Evolutionary conservation across 2,888 invertebrate genomes (phyloP).

Genomic region (Dichetophora obliterata): DNA sequence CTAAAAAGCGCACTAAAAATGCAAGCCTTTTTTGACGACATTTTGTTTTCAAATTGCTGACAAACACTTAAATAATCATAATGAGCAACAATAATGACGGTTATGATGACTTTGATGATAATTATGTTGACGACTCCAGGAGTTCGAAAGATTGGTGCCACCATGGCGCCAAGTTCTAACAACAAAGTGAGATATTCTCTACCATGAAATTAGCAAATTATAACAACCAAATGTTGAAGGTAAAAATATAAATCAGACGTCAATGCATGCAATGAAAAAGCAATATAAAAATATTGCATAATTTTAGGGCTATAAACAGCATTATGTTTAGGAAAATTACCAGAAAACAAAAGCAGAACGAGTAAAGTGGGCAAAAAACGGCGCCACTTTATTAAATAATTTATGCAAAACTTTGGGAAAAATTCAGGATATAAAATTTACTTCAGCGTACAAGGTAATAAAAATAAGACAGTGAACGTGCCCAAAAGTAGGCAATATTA

Average conservation of each 20-base stretch:
- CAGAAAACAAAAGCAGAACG: background rate
- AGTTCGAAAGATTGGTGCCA: no score
- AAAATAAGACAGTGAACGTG: background rate
- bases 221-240: background rate
- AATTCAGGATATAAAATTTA: background rate
- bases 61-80: no score
- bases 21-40: background rate
- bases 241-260: background rate
- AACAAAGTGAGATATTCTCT: no score
- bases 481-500: background rate
- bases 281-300: constrained; percentile 6
- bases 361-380: background rate
- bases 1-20: background rate
- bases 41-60: no score
- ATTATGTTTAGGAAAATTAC: constrained; percentile 4
- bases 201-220: background rate
- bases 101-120: no score
- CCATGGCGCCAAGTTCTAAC: no score
- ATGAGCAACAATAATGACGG: no score
- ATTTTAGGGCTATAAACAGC: constrained; percentile 12
- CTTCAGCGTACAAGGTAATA: background rate
- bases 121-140: no score
- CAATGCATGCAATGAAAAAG: background rate
- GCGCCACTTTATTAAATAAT: background rate
- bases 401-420: background rate